phyloP scores from a whole-genome alignment of 2,113 vertebrate genomes.

The Gambusia affinis region DNA sequence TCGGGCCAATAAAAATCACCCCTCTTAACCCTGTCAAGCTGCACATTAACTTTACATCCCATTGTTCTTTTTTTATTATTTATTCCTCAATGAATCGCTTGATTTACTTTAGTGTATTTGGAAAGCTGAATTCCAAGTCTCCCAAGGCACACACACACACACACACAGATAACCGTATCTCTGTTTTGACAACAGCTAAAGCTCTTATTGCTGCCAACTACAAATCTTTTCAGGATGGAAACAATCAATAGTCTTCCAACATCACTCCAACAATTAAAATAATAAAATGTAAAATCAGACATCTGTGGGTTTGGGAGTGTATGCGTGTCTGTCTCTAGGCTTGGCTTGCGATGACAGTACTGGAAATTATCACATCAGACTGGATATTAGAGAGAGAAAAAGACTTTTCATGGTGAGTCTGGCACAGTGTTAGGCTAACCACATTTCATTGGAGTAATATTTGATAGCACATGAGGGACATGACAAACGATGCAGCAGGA shows the following conservation, averaged over 20 bases:
- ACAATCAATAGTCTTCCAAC: slow-evolving; percentile 55
- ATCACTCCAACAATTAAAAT: slow-evolving; percentile 42
- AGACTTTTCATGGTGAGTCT: slow-evolving; percentile 40
- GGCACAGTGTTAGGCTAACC: slow-evolving; percentile 32
- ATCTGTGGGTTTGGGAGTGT: slow-evolving; percentile 35
- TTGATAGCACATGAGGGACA: slow-evolving; percentile 36
- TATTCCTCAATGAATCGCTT: slow-evolving; percentile 23
- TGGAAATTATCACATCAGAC: slow-evolving; percentile 67
- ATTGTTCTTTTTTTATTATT: slow-evolving; percentile 37
- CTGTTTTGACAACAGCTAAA: slow-evolving; percentile 41
- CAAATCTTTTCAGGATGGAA: slow-evolving; percentile 44
- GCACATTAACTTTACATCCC: slow-evolving; percentile 40
- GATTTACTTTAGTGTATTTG: slow-evolving; percentile 17
- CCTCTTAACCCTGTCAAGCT: slow-evolving; percentile 28
- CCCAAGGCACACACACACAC: not conserved
- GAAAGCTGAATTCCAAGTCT: slow-evolving; percentile 3
- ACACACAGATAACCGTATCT: slow-evolving; percentile 4
- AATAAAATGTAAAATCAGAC: slow-evolving; percentile 63
- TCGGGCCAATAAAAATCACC: slow-evolving; percentile 48
- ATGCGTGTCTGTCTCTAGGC: slow-evolving; percentile 45
- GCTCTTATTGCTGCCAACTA: slow-evolving; percentile 49
- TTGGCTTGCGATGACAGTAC: slow-evolving; percentile 57
- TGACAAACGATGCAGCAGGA: slow-evolving; percentile 43
- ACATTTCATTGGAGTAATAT: slow-evolving; percentile 32
- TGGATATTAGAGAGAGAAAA: slow-evolving; percentile 64